Base-by-base conservation (phyloP, 2,888 invertebrate species). In the Parnassius glacialis region DNA sequence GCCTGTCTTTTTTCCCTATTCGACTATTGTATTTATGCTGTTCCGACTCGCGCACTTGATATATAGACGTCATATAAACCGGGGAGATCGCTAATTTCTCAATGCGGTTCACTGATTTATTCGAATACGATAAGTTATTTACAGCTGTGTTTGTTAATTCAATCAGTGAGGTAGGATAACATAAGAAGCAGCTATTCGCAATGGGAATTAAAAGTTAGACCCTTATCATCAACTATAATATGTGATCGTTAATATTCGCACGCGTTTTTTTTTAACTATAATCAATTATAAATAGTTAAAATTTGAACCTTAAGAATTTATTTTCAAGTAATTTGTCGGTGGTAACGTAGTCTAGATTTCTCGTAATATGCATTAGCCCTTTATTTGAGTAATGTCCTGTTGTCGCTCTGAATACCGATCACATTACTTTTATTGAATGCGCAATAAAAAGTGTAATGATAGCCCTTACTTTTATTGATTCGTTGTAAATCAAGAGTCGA, bases 391-490 rank as follows among this genome's bases (percentile, higher is more conserved):
- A 70, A 71, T 70, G 68, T 72, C 68, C 68, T 72, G 76, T 74
- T 75, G 74, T 80, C 75, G 73, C 72, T 70, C 76, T 79, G 79
- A 81, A 84, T 83, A 82, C 80, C 66, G 71, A 81, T 79, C 85
- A 82, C 86, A 84, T 88, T 89, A 84, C 83, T 87, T 89, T 90
- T 90, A 89, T 90, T 87, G 87, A 86, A 83, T 82, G 78, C 81
- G 84, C 77, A 82, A 83, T 90, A 89, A 90, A 90, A 82, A 74
- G 74, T 76, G 85, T 87, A 89, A 89, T 88, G 86, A 90, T 85
- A 79, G 86, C 85, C 86, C 84, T 81, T 83, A 79, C 81, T 87
- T 90, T 90, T 90, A 89, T 90, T 88, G 89, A 87, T 87, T 85
- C 87, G 81, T 83, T 86, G 88, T 90, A 90, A 90, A 90, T 90